Conservation (phyloP, 2,113 vertebrate genomes). For the Odobenus rosmarus region DNA sequence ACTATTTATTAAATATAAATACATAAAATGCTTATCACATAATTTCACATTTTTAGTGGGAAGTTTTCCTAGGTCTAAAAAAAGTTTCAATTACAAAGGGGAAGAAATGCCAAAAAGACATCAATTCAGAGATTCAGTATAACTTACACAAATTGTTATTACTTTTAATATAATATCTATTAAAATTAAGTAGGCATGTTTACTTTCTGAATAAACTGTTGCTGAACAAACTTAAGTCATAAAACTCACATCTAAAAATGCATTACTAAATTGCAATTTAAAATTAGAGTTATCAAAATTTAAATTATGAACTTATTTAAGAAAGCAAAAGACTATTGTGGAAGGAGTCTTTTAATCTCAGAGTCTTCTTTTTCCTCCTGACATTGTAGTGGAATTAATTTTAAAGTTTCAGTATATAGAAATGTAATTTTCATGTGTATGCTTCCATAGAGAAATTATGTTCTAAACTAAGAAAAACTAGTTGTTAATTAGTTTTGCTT, state of each 20-base stretch:
- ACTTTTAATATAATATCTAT: not conserved
- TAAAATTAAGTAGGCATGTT: not conserved
- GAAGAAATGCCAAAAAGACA: not conserved
- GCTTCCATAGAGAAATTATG: not conserved
- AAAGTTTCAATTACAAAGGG: not conserved
- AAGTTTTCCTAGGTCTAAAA: not conserved
- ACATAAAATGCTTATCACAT: not conserved
- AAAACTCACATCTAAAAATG: not conserved
- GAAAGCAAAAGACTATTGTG: not conserved
- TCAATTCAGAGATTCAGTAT: not conserved
- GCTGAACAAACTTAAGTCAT: not conserved
- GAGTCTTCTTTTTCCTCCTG: not conserved
- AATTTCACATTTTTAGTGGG: not conserved
- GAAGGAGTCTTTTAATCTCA: not conserved
- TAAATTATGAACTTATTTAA: constrained; percentile 4
- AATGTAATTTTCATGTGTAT: not conserved
- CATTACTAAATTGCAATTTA: not conserved
- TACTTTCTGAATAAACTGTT: not conserved
- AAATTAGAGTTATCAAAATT: constrained; percentile 20
- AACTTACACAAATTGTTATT: not conserved
- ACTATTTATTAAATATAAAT: not conserved
- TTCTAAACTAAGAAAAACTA: constrained; percentile 38
- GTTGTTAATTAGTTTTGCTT: constrained; percentile 53
- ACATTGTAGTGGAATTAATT: constrained; percentile 56
- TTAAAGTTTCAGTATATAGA: constrained; percentile 10